Evolutionary conservation across 2,888 invertebrate genomes (phyloP), one percentile per base, ranked within the genome.

Genomic region (Amblyjoppa proteus): DNA sequence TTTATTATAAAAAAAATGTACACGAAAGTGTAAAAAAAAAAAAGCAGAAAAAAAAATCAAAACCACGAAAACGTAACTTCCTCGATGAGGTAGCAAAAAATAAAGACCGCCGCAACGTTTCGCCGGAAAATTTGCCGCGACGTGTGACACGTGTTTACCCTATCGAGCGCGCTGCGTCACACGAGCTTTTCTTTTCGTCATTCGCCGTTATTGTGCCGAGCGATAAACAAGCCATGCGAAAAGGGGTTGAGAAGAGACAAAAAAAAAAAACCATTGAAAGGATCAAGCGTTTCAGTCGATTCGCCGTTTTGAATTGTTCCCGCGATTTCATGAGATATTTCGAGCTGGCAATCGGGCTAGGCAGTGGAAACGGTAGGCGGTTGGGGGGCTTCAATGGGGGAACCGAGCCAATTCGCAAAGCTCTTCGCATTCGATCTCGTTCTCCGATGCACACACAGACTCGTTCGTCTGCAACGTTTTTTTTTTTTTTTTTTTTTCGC

Each of bases 311-410:
- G 45, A 45, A 45, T 13, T 45, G 45, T 45, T 41, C 41, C 34
- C 56, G 53, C 53, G 69, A 53, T 51, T 70, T 81, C 61, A 51
- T 76, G 69, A 69, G 75, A 76, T 81, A 70, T 81, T 70, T 75
- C 75, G 69, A 28, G 69, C 53, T 69, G 13, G 73, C 69, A 75
- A 75, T 75, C 61, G n/a, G 61, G 51, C 69, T 28, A n/a, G 13
- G 20, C 41, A 2, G 51, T 13, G 45, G 5, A 41, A 56, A 77
- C 13, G 53, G 45, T 9, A n/a, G 56, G 68, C n/a, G 53, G 51
- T 53, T 56, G 20, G 56, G 38, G 38, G 71, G 45, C 56, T 80
- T 73, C 73, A 68, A 80, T 73, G 66, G 66, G 28, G 28, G 28
- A 16, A 16, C 64, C 64, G 71, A 53, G 41, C 31, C 73, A 73